Evolutionary conservation across 1,140 invertebrate genomes (phyloP), one percentile per base, ranked within the genome.

Genomic region (Sycobia sp.): DNA sequence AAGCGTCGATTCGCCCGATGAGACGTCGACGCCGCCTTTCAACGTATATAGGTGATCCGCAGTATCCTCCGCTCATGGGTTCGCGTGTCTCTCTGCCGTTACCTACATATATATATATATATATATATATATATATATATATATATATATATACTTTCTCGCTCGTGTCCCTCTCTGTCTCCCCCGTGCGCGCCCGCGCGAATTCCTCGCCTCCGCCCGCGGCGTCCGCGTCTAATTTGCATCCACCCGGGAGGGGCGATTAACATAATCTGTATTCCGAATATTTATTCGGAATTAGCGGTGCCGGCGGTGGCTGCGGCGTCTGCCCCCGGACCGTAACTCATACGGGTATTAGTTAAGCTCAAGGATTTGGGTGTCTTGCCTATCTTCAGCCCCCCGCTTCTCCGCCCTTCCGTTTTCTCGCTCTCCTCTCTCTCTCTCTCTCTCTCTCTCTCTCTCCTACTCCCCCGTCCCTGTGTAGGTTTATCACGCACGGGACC

Each of bases 231-330:
- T 54, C 53, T 62, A 55, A 62, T 62, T 62, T 62, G 60, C 60
- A 62, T 62, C 60, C 60, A 25, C 50, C 60, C 60, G 53, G 44
- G 29, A 39, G 51, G 41, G 67, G 71, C 71, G 78, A 80, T 82
- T 82, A 82, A 74, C 79, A 80, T 82, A 82, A 81, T 81, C 79
- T 81, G 79, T 78, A 78, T 79, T 72, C 69, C 71, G 77, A 81
- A 81, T 82, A 82, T 82, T 82, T 82, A 82, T 81, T 77, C 72
- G 80, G 78, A 78, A 82, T 82, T 82, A 82, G 75, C 73, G 65
- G 69, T 50, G 69, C 73, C n/a, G n/a, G n/a, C n/a, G n/a, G n/a
- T n/a, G n/a, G n/a, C n/a, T n/a, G n/a, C n/a, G n/a, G n/a, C n/a
- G n/a, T n/a, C n/a, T n/a, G n/a, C n/a, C n/a, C 68, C 69, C 65